phyloP scores from a whole-genome alignment of 1,140 invertebrate species.

The Cataglyphis hispanica region DNA sequence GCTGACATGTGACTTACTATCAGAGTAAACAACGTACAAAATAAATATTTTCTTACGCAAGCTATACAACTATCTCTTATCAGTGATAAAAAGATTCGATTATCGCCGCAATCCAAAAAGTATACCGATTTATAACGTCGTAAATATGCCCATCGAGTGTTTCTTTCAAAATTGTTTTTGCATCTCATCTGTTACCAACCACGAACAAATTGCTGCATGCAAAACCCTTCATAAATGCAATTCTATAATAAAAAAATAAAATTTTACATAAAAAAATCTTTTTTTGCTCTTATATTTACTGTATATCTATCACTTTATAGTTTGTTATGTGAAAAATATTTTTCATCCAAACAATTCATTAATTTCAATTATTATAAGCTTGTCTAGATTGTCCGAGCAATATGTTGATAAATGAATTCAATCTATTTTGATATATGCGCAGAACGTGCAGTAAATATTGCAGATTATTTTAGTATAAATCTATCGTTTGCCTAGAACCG shows the following conservation, averaged over 20 bases:
- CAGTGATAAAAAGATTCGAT: slow-evolving; percentile 79
- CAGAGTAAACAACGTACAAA: neutral
- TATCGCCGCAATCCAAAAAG: slow-evolving; percentile 73
- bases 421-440: neutral
- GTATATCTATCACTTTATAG: no score
- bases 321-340: neutral
- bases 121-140: slow-evolving; percentile 77
- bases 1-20: neutral
- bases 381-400: no score
- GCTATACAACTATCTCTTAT: slow-evolving; percentile 73
- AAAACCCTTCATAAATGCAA: no score
- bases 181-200: no score
- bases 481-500: slow-evolving; percentile 4
- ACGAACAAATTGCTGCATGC: no score
- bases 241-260: no score
- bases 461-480: slow-evolving; percentile 28
- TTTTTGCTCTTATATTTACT: no score
- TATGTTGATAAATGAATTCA: neutral
- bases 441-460: slow-evolving; percentile 15
- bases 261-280: no score
- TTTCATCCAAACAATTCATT: neutral
- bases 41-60: slow-evolving; percentile 11
- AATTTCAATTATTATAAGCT: no score
- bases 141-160: slow-evolving; percentile 66
- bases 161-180: neutral